Evolutionary conservation across 2,113 vertebrate species (phyloP).

Genomic region (Planiliza haematocheilus): DNA sequence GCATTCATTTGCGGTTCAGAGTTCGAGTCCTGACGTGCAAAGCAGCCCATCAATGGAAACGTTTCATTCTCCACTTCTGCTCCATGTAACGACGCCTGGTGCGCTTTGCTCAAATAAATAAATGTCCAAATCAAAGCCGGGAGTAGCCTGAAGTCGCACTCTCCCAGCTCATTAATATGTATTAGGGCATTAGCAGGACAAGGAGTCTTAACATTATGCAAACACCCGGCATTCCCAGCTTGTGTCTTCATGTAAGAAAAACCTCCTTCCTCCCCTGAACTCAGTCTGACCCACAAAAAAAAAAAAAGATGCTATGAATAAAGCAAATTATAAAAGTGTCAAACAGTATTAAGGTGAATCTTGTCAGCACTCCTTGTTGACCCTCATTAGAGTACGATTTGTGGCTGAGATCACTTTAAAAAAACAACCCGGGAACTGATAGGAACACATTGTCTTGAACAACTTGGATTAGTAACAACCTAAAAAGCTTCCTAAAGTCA

Average conservation of each 20-base stretch:
- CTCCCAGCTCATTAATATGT: constrained; percentile 26
- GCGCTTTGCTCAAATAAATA: background rate
- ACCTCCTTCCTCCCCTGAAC: constrained; percentile 18
- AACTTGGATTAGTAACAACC: background rate
- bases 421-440: background rate
- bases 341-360: background rate
- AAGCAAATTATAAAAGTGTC: background rate
- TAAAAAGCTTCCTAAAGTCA: too few relatives aligned
- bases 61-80: constrained; percentile 4
- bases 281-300: constrained; percentile 7
- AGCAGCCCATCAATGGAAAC: constrained; percentile 39
- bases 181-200: constrained; percentile 40
- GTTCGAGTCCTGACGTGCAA: constrained; percentile 38
- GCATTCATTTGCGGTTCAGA: constrained; percentile 28
- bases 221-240: constrained; percentile 35
- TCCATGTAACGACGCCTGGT: constrained; percentile 6
- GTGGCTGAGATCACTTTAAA: background rate
- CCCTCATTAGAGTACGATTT: background rate
- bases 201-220: constrained; percentile 26
- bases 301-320: background rate
- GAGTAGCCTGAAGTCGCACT: constrained; percentile 9
- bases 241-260: constrained; percentile 14
- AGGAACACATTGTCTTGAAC: background rate
- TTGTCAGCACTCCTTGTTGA: too few relatives aligned
- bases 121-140: background rate